Base-by-base conservation (phyloP, 1,140 invertebrate species). In the Conopomorpha cramerella region DNA sequence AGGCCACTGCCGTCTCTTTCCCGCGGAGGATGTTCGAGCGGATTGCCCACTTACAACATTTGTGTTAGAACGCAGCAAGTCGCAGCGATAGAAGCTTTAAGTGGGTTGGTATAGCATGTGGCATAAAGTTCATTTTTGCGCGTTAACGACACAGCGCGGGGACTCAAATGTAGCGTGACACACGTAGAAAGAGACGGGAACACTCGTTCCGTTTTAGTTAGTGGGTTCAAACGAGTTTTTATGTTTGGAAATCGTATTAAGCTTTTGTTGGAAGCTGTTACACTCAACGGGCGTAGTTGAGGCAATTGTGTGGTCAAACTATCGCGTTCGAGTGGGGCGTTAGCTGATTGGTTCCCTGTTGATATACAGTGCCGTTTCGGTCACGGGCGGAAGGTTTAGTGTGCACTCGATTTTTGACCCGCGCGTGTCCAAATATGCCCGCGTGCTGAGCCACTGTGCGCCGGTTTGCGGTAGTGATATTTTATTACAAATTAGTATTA, bases 231-330 rank as follows among this genome's bases (percentile, higher is more conserved):
- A 71, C 67, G 66, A 66, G 71, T 76, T 76, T 74, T 76, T 76
- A 70, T 72, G 66, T 72, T 76, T 64, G 66, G 62, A 76, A 76
- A 76, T 72, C 71, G 71, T 64, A 76, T 76, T 76, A 76, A 71
- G 71, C 71, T 76, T 76, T 76, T 76, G 71, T 73, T 67, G 64
- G 65, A 61, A 76, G 71, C 53, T 76, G 71, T 71, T 65, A 54
- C 63, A 71, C 60, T 76, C 67, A 76, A 53, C 70, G 59, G 57
- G 66, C 56, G 64, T 68, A 72, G 71, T 76, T n/a, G n/a, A n/a
- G n/a, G n/a, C n/a, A n/a, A n/a, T 76, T 65, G 63, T 66, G 67
- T 54, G 63, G 66, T 63, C 59, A 65, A 66, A 72, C 65, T 72
- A 72, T 63, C 52, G 56, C 43, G 56, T 60, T 57, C 43, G 55